Conservation (phyloP, 2,113 vertebrate species). For the Elachura formosa region DNA sequence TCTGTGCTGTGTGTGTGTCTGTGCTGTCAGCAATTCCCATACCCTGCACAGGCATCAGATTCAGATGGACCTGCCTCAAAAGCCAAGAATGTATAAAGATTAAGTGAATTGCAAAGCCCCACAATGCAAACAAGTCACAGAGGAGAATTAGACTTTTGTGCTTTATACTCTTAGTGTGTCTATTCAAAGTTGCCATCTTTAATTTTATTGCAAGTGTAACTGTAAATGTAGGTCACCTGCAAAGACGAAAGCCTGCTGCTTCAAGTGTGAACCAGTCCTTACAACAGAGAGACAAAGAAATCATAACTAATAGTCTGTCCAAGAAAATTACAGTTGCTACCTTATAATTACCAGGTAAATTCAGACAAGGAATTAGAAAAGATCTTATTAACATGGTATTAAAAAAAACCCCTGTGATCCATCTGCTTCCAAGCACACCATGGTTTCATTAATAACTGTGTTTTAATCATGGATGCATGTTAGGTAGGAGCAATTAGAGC, state of each 20-base stretch:
- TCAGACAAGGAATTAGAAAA: conserved; percentile 55
- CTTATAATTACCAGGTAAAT: conserved; percentile 71
- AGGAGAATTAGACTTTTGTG: background rate
- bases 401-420: background rate
- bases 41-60: background rate
- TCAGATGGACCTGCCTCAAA: accelerated
- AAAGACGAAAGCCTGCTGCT: conserved; percentile 50
- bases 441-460: background rate
- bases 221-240: conserved; percentile 66
- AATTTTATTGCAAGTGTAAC: background rate
- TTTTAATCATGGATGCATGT: background rate
- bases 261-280: conserved; percentile 37
- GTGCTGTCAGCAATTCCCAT: background rate
- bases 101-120: background rate
- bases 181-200: conserved; percentile 25
- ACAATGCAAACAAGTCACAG: background rate
- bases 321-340: conserved; percentile 62
- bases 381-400: background rate
- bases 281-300: conserved; percentile 47
- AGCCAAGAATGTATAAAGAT: background rate
- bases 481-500: background rate
- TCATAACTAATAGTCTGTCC: conserved; percentile 56
- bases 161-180: background rate
- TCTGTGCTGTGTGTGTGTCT: background rate
- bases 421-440: background rate